Conservation (phyloP, 2,797 vertebrate species). For the Clarias fuscus region DNA sequence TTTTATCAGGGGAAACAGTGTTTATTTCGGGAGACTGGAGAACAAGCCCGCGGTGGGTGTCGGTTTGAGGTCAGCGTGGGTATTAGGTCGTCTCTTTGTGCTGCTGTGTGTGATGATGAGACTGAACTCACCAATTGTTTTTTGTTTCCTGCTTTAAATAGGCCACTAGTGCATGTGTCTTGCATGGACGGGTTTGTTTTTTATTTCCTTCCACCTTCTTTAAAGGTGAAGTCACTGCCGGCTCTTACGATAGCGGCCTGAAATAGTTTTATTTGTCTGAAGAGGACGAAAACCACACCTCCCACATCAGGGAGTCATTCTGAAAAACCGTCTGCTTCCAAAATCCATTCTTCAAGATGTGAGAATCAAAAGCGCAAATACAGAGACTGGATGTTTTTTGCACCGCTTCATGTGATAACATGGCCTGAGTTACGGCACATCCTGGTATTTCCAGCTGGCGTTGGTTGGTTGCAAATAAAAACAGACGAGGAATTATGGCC, state of each 20-base stretch:
- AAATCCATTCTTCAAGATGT: not conserved
- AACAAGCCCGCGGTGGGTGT: not conserved
- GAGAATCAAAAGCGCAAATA: not conserved
- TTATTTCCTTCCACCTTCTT: not conserved
- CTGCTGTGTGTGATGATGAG: not conserved
- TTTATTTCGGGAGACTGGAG: not conserved
- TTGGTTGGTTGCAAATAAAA: not conserved
- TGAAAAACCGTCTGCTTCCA: slow-evolving; percentile 2
- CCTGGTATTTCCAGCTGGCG: not conserved
- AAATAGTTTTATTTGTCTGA: slow-evolving; percentile 21
- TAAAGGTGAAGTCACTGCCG: not conserved
- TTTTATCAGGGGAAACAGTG: not conserved
- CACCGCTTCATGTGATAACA: not conserved
- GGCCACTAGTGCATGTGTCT: not conserved
- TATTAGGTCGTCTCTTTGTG: not conserved
- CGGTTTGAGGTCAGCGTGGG: slow-evolving; percentile 4
- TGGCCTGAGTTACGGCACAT: not conserved
- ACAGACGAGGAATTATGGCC: not conserved
- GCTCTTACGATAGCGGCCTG: not conserved
- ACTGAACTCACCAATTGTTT: not conserved
- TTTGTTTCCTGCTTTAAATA: slow-evolving; percentile 18
- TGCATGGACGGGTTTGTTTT: not conserved
- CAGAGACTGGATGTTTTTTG: not conserved
- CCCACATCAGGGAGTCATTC: not conserved
- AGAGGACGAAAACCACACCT: not conserved